phyloP scores from a whole-genome alignment of 2,797 vertebrate genomes.

The Pipistrellus nathusii region DNA sequence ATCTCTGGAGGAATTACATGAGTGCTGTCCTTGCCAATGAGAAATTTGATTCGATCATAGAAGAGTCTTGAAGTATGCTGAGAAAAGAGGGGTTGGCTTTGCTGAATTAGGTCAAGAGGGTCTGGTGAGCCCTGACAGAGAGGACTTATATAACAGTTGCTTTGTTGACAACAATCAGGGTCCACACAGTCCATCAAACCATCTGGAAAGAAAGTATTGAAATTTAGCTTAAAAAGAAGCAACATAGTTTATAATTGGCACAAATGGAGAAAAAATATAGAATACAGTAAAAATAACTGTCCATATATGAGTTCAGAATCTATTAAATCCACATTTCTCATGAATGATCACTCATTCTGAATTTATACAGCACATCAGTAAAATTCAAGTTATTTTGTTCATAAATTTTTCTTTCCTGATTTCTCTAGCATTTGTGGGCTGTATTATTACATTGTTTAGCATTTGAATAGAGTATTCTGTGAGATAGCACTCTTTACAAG shows the following conservation, averaged over 20 bases:
- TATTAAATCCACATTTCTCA: slow-evolving; percentile 44
- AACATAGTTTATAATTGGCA: slow-evolving; percentile 15
- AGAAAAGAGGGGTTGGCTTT: slow-evolving; percentile 90
- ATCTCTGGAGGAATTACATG: slow-evolving; percentile 94
- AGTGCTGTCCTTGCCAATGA: slow-evolving; percentile 95
- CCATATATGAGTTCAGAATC: slow-evolving; percentile 24
- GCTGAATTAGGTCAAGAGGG: slow-evolving; percentile 94
- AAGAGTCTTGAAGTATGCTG: slow-evolving; percentile 91
- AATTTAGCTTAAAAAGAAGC: slow-evolving; percentile 43
- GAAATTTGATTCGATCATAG: slow-evolving; percentile 95
- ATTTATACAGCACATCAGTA: slow-evolving; percentile 42
- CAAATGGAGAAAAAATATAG: slow-evolving; percentile 39
- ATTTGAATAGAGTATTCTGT: slow-evolving; percentile 17
- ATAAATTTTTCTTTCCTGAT: slow-evolving; percentile 25
- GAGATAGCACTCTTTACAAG: not conserved
- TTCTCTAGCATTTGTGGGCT: not conserved
- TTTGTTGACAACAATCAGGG: slow-evolving; percentile 96
- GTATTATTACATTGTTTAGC: not conserved
- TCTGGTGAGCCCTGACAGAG: slow-evolving; percentile 96
- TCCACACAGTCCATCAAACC: slow-evolving; percentile 96
- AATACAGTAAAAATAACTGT: slow-evolving; percentile 11
- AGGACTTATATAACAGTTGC: slow-evolving; percentile 93
- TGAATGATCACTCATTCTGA: slow-evolving; percentile 38
- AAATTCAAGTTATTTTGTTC: slow-evolving; percentile 25
- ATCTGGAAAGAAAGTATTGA: slow-evolving; percentile 87